Evolutionary conservation across 2,888 invertebrate genomes (phyloP).

Genomic region (Eretmocerus hayati): DNA sequence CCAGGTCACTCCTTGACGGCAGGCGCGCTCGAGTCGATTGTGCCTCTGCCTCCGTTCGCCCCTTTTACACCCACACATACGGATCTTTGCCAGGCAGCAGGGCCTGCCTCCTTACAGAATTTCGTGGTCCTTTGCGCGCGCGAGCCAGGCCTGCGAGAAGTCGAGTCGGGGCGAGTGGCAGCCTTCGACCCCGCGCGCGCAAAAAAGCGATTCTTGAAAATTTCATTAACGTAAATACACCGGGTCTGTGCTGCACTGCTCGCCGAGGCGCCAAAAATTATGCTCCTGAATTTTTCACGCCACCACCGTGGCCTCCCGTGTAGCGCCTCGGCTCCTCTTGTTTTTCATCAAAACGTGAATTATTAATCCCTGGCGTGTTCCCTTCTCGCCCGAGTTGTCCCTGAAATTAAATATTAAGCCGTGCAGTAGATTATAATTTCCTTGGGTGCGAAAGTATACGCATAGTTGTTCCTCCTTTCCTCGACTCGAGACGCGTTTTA

Average conservation of each 20-base stretch:
- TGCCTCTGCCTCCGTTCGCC: constrained; percentile 3
- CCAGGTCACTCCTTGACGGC: constrained; percentile 26
- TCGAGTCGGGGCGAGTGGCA: not conserved
- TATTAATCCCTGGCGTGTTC: not conserved
- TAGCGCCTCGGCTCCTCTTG: too few species aligned
- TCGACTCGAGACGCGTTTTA: too few species aligned
- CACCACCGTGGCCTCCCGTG: too few species aligned
- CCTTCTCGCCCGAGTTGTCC: too few species aligned
- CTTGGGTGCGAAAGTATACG: too few species aligned
- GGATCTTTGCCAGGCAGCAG: too few species aligned
- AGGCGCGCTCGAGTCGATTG: constrained; percentile 10
- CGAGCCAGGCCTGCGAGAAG: not conserved
- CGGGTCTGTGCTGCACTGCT: not conserved
- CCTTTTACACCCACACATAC: too few species aligned
- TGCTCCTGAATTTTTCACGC: not conserved
- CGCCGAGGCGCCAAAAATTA: not conserved
- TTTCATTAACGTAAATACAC: constrained; percentile 9
- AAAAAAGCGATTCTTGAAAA: constrained; percentile 4
- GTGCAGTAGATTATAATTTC: too few species aligned
- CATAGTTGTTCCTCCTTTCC: too few species aligned
- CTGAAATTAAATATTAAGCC: too few species aligned
- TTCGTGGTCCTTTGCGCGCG: not conserved
- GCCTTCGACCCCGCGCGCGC: too few species aligned
- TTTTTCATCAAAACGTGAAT: not conserved
- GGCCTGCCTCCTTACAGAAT: not conserved